Conservation (phyloP, 2,888 invertebrate species). For the Hirtodrosophila alboralis region DNA sequence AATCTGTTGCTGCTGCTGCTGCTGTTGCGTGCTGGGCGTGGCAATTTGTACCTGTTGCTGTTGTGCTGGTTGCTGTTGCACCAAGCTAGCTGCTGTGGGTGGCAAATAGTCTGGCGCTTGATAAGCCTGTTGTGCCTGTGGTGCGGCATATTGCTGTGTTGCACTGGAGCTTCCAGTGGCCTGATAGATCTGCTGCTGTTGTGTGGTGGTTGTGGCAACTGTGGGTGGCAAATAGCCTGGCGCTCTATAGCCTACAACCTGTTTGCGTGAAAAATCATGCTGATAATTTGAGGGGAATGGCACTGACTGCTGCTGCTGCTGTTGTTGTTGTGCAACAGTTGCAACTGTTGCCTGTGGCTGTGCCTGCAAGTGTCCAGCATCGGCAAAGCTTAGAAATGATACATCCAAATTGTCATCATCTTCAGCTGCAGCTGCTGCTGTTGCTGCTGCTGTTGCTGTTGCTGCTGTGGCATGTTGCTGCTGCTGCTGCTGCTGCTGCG, state of each 20-base stretch:
- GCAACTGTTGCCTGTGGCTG: constrained; percentile 4
- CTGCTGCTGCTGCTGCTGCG: constrained; percentile 20
- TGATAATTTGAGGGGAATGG: constrained; percentile 73
- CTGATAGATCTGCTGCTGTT: constrained; percentile 40
- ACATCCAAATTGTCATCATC: constrained; percentile 69
- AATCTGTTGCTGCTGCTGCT: constrained; percentile 19
- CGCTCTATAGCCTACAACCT: constrained; percentile 26
- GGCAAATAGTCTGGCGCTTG: constrained; percentile 49
- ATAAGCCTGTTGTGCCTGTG: constrained; percentile 25
- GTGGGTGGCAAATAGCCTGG: constrained; percentile 60
- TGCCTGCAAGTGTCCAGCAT: constrained; percentile 24
- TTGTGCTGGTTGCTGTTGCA: constrained; percentile 6
- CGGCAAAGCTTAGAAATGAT: constrained; percentile 62
- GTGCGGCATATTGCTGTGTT: constrained; percentile 24
- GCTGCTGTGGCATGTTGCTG: constrained; percentile 24
- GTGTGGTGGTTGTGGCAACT: constrained; percentile 23
- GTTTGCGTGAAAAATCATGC: constrained; percentile 62
- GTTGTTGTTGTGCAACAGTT: constrained; percentile 20
- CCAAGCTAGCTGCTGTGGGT: constrained; percentile 21
- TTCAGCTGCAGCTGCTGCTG: constrained; percentile 13
- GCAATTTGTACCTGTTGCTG: constrained; percentile 1
- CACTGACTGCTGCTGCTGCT: constrained; percentile 45
- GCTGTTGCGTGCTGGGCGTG: background rate
- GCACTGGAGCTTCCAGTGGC: constrained; percentile 15
- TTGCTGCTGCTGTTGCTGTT: constrained; percentile 15